Conservation (phyloP, 1,140 invertebrate genomes). For the Potamilus streckersoni region DNA sequence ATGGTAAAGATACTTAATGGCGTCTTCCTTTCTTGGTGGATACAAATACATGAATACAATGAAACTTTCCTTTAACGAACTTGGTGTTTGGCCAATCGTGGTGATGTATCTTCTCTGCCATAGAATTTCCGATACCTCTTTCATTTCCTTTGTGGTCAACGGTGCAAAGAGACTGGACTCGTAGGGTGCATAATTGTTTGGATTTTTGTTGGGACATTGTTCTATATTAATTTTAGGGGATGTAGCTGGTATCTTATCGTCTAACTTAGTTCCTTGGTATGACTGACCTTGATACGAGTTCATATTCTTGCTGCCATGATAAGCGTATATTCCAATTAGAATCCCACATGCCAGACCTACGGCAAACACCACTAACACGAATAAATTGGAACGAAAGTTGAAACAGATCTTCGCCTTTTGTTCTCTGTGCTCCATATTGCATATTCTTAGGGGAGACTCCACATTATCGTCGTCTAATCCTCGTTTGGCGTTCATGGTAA, state of each 20-base stretch:
- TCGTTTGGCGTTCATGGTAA: too few species aligned
- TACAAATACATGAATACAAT: conserved; percentile 12
- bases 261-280: too few species aligned
- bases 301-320: neutral
- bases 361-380: conserved; percentile 14
- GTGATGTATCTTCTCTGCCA: conserved; percentile 2
- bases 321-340: conserved; percentile 24
- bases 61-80: conserved; percentile 9
- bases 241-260: neutral
- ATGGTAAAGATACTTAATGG: conserved; percentile 11
- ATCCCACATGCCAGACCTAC: conserved; percentile 15
- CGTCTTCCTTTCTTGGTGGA: conserved; percentile 14
- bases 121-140: conserved; percentile 14
- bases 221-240: neutral
- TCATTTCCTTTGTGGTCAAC: conserved; percentile 23
- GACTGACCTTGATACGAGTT: neutral
- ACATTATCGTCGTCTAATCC: too few species aligned
- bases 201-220: conserved; percentile 6
- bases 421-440: too few species aligned
- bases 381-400: conserved; percentile 7
- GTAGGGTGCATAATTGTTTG: conserved; percentile 8
- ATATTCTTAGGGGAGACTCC: too few species aligned
- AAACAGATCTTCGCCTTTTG: too few species aligned
- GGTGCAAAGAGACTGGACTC: conserved; percentile 19
- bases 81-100: conserved; percentile 1